These are phyloP conservation scores for Listrodromus nycthemerus DNA, from an alignment of 2,888 invertebrate species.

Conservation along the genomic window DNA sequence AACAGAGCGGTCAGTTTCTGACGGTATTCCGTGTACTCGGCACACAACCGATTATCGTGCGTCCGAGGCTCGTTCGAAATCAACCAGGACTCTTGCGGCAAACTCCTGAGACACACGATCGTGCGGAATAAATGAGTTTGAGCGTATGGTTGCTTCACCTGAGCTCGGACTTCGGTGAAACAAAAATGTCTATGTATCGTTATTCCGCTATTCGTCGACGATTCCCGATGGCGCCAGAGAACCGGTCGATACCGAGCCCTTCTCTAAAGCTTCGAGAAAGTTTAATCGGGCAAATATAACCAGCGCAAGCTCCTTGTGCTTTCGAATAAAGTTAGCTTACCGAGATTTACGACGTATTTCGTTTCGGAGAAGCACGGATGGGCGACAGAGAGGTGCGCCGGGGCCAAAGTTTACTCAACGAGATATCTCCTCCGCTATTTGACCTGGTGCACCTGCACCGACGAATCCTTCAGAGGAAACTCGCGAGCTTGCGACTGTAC, in stretches of 20 bases:
- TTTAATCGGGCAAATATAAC: conserved; percentile 36
- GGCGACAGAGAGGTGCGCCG: neutral
- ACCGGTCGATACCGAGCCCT: neutral
- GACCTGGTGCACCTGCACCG: conserved; percentile 26
- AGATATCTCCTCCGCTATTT: conserved; percentile 28
- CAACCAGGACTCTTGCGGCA: conserved; percentile 2
- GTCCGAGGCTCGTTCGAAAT: conserved; percentile 19
- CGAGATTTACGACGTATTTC: conserved; percentile 35
- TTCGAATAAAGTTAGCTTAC: conserved; percentile 30
- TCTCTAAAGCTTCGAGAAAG: neutral
- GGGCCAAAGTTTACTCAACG: conserved; percentile 43
- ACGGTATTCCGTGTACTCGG: neutral
- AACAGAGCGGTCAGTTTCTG: neutral
- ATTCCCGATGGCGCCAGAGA: neutral
- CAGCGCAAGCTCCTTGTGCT: conserved; percentile 3
- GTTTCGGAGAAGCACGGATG: neutral
- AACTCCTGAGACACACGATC: neutral
- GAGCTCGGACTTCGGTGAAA: neutral
- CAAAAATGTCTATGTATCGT: neutral
- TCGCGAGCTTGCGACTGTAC: conserved; percentile 4
- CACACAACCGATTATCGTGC: neutral
- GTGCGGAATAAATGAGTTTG: neutral
- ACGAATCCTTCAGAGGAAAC: neutral
- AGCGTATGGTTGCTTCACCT: neutral
- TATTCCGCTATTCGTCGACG: neutral